phyloP scores from a whole-genome alignment of 1,140 invertebrate genomes.

The Globodera rostochiensis region DNA sequence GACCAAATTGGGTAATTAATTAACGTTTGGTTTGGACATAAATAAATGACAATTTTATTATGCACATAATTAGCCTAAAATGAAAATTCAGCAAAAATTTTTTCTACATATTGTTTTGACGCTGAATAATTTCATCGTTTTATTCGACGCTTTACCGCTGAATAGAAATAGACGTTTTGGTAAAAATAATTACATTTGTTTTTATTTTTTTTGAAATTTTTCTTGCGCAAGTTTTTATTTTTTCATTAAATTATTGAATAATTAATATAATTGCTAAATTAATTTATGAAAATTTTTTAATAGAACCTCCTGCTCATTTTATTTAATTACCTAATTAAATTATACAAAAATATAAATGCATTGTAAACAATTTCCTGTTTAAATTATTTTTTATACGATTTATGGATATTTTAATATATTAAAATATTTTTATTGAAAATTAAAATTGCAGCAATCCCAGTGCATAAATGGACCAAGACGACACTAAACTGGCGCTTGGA shows the following conservation, averaged over 20 bases:
- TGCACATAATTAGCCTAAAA: background rate
- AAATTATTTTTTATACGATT: too few species aligned
- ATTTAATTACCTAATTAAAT: too few species aligned
- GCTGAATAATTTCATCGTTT: background rate
- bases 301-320: too few species aligned
- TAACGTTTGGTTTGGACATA: too few species aligned
- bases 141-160: background rate
- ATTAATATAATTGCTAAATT: too few species aligned
- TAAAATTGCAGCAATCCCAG: constrained; percentile 45
- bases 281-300: too few species aligned
- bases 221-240: background rate
- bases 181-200: background rate
- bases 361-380: too few species aligned
- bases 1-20: too few species aligned
- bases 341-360: too few species aligned
- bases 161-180: background rate
- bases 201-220: background rate
- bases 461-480: constrained; percentile 41
- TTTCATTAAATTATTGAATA: too few species aligned
- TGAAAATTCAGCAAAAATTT: background rate
- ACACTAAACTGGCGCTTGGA: constrained; percentile 46
- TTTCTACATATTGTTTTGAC: background rate
- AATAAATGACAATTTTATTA: too few species aligned
- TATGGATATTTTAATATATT: too few species aligned
- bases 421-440: background rate